phyloP scores from a whole-genome alignment of 2,888 invertebrate genomes.

The Allophyes oxyacanthae region DNA sequence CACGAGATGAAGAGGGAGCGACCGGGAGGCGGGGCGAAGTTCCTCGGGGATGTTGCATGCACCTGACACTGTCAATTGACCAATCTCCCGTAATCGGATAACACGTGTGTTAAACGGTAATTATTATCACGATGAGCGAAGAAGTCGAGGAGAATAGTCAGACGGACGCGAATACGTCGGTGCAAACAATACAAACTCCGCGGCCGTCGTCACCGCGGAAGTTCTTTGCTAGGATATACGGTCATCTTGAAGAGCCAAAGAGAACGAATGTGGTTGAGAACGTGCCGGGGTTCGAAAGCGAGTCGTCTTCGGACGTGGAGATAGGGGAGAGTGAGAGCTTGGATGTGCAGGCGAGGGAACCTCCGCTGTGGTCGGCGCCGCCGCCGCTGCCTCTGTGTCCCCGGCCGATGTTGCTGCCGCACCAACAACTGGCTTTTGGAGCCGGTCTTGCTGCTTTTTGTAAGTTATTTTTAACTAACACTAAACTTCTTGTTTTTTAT shows the following conservation, averaged over 20 bases:
- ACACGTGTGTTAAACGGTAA: conserved; percentile 64
- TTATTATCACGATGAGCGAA: conserved; percentile 65
- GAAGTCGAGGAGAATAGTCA: conserved; percentile 56
- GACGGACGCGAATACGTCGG: conserved; percentile 59
- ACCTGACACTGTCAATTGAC: conserved; percentile 81
- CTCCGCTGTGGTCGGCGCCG: conserved; percentile 75
- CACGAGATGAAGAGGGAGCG: conserved; percentile 64
- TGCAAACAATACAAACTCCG: conserved; percentile 66
- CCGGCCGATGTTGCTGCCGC: conserved; percentile 80
- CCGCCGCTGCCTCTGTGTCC: conserved; percentile 82
- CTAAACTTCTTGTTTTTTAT: not conserved
- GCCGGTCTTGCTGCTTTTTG: conserved; percentile 89
- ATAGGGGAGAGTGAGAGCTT: conserved; percentile 69
- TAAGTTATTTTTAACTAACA: conserved; percentile 71
- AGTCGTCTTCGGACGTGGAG: conserved; percentile 85
- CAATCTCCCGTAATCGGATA: conserved; percentile 64
- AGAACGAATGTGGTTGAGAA: conserved; percentile 60
- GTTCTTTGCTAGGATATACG: conserved; percentile 94
- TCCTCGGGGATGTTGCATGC: conserved; percentile 67
- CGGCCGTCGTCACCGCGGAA: conserved; percentile 94
- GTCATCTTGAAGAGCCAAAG: conserved; percentile 90
- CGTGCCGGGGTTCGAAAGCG: conserved; percentile 70
- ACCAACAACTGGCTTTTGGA: conserved; percentile 89
- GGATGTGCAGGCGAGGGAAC: conserved; percentile 52
- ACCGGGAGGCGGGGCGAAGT: conserved; percentile 67